A percentile compares a stretch with the other conserved stretches of the same genome.
phyloP scores from a whole-genome alignment of 2,797 vertebrate genomes.

The Ciconia nigra region DNA sequence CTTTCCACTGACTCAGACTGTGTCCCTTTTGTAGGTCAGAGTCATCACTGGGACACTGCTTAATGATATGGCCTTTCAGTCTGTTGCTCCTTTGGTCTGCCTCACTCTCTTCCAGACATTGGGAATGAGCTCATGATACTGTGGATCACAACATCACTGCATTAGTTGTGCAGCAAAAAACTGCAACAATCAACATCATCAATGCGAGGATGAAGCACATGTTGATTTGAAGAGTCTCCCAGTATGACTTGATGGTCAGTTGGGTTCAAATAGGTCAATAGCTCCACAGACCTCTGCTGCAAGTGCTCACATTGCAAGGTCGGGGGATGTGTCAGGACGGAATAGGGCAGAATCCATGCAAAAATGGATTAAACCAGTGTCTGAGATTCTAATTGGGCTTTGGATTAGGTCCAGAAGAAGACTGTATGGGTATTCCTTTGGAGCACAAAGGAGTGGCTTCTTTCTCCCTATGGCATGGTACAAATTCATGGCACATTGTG shows the following conservation, averaged over 20 bases:
- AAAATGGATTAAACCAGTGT: neutral
- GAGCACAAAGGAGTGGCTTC: neutral
- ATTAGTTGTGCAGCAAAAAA: neutral
- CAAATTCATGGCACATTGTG: neutral
- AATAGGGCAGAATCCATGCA: neutral
- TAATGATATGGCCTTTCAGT: neutral
- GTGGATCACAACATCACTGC: neutral
- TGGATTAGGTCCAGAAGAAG: neutral
- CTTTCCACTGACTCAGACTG: neutral
- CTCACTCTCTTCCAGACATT: neutral
- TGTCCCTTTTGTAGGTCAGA: neutral
- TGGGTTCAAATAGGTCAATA: neutral
- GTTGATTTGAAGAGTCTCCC: neutral
- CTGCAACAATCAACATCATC: neutral
- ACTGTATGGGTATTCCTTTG: neutral
- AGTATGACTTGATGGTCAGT: neutral
- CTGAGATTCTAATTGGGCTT: neutral
- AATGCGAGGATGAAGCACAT: rapidly evolving
- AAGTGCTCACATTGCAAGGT: neutral
- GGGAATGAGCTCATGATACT: neutral
- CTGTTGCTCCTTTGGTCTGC: neutral
- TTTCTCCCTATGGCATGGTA: neutral
- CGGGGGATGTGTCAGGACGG: neutral
- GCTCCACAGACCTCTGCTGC: neutral
- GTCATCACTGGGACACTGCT: neutral